These are phyloP conservation scores for Diadema setosum DNA, from an alignment of 35 echinoderm and acorn worm genomes.

Conservation along the genomic window DNA sequence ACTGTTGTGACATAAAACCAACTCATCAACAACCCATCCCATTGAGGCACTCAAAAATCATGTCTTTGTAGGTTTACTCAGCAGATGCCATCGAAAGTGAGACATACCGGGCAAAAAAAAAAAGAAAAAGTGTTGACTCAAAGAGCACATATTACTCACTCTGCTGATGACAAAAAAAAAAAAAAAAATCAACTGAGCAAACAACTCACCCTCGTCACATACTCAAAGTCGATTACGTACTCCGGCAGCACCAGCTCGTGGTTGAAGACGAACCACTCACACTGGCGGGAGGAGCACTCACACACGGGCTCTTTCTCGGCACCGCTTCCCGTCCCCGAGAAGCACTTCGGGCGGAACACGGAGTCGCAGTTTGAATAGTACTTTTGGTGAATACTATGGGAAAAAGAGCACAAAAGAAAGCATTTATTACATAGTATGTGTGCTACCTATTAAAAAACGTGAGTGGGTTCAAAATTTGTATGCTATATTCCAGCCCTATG, in stretches of 20 bases:
- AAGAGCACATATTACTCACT: too few relatives aligned
- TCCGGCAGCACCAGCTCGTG: constrained; percentile 96
- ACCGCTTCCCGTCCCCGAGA: not conserved
- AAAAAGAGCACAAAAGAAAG: constrained; percentile 13
- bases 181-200: too few relatives aligned
- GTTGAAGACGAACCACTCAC: constrained; percentile 98
- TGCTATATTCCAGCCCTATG: too few relatives aligned
- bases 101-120: too few relatives aligned
- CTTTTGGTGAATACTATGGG: constrained; percentile 60
- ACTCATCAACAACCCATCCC: too few relatives aligned
- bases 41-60: too few relatives aligned
- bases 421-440: not conserved
- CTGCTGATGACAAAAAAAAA: not conserved
- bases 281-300: constrained; percentile 94
- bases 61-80: too few relatives aligned
- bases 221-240: constrained; percentile 99
- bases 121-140: not conserved
- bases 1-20: too few relatives aligned
- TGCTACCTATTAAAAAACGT: too few relatives aligned
- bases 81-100: too few relatives aligned
- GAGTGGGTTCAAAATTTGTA: too few relatives aligned
- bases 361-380: constrained; percentile 88
- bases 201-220: constrained; percentile 92
- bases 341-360: constrained; percentile 84
- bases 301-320: constrained; percentile 32